phyloP scores from a whole-genome alignment of 2,888 invertebrate species.

The Andrena praecox region DNA sequence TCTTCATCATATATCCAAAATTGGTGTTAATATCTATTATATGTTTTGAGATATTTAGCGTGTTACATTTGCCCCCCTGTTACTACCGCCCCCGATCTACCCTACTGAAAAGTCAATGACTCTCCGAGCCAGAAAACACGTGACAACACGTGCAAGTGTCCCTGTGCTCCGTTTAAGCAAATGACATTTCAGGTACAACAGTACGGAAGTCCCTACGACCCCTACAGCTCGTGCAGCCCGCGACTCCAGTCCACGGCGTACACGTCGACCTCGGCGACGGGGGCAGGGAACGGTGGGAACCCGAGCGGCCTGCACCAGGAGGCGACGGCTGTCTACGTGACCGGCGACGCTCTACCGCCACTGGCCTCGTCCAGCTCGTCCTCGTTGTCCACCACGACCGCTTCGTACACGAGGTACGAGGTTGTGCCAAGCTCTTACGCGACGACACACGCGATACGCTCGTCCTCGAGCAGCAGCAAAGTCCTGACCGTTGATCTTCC shows the following conservation, averaged over 20 bases:
- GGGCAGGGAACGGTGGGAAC: constrained; percentile 69
- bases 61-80: too few relatives aligned
- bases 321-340: constrained; percentile 87
- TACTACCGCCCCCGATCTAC: too few relatives aligned
- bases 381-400: constrained; percentile 86
- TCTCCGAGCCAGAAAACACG: too few relatives aligned
- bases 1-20: too few relatives aligned
- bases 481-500: constrained; percentile 97
- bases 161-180: not conserved
- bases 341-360: constrained; percentile 84
- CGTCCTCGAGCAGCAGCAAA: constrained; percentile 83
- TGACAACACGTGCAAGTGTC: too few relatives aligned
- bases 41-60: too few relatives aligned
- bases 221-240: constrained; percentile 83
- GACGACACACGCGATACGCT: constrained; percentile 83
- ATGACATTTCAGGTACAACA: constrained; percentile 76
- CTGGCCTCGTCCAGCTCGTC: constrained; percentile 87
- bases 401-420: constrained; percentile 84
- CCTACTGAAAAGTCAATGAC: too few relatives aligned
- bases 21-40: too few relatives aligned
- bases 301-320: constrained; percentile 81
- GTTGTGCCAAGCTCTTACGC: constrained; percentile 83
- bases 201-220: constrained; percentile 83
- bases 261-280: constrained; percentile 77
- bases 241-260: constrained; percentile 81